Percentiles rank a stretch among this genome's conserved stretches.
Evolutionary conservation across 2,113 vertebrate species (phyloP).

Genomic region (Zapus hudsonius): DNA sequence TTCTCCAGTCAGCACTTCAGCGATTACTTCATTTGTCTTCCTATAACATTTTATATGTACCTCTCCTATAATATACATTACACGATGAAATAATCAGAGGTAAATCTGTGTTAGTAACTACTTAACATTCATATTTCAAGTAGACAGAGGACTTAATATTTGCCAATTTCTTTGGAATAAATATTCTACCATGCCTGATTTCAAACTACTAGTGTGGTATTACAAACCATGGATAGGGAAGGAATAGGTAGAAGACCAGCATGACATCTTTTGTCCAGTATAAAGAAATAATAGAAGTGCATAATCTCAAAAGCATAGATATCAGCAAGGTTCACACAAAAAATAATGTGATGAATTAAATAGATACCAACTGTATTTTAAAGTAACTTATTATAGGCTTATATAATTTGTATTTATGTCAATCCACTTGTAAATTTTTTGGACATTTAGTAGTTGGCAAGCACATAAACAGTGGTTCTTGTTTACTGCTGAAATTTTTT

Average conservation of each 20-base stretch:
- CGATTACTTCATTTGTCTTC: not conserved
- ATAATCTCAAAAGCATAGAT: not conserved
- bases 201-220: not conserved
- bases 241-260: not conserved
- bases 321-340: not conserved
- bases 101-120: not conserved
- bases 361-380: not conserved
- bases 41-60: not conserved
- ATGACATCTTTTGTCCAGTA: not conserved
- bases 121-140: not conserved
- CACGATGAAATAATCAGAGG: not conserved
- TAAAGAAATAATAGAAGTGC: not conserved
- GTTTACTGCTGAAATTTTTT: not conserved
- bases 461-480: not conserved
- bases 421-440: not conserved
- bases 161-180: constrained; percentile 17
- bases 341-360: not conserved
- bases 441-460: not conserved
- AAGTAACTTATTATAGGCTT: not conserved
- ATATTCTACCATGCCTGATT: constrained; percentile 3
- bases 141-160: not conserved
- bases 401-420: not conserved
- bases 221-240: not conserved
- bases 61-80: not conserved
- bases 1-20: not conserved